Evolutionary conservation across 92 coral and sea anemone species (phyloP).

Genomic region (Micromussa lordhowensis): DNA sequence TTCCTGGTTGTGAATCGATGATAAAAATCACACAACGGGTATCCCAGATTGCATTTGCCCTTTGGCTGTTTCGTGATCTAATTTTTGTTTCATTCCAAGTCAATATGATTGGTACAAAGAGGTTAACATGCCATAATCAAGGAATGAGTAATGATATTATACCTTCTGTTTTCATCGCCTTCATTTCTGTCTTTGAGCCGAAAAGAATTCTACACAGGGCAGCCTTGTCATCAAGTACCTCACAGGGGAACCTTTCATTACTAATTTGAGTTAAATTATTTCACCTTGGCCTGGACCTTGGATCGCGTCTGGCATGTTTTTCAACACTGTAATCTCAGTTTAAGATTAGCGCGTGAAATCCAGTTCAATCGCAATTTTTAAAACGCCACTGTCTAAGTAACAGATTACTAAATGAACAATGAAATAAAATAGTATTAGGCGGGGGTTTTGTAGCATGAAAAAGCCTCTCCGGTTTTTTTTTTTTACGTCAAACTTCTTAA

Average conservation of each 20-base stretch:
- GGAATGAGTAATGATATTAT: slow-evolving; percentile 9
- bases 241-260: neutral
- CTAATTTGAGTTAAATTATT: neutral
- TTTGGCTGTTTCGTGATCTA: slow-evolving; percentile 6
- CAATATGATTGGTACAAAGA: neutral
- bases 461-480: neutral
- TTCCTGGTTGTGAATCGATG: neutral
- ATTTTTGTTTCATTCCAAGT: neutral
- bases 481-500: neutral
- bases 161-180: neutral
- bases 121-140: neutral
- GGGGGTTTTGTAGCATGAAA: neutral
- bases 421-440: neutral
- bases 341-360: neutral
- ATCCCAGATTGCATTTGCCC: neutral
- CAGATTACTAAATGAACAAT: neutral
- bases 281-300: neutral
- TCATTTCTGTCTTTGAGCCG: neutral
- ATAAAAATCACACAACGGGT: neutral
- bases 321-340: neutral
- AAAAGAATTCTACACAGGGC: neutral
- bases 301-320: neutral
- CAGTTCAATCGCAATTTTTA: neutral
- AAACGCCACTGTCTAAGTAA: neutral
- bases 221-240: neutral